Evolutionary conservation across 2,888 invertebrate species (phyloP), one percentile per base, ranked within the genome.

Genomic region (Tricholauxania praeusta): DNA sequence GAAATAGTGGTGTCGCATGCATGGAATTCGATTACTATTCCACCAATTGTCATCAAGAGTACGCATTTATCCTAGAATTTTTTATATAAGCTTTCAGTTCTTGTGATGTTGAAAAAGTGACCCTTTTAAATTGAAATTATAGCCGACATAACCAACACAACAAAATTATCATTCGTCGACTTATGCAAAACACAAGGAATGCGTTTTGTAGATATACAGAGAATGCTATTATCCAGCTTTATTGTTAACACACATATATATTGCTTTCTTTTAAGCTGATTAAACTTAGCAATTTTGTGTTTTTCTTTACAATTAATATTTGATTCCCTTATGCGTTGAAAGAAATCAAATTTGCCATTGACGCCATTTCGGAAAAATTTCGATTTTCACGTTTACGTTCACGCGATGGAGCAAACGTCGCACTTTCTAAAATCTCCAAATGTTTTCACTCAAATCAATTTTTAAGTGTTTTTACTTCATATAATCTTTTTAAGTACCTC

Each of bases 151-250:
- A 47, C 14, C 12, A 55, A 67, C 55, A 32, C 22, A 67, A 67
- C 66, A 17, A 67, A 17, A 14, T 48, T 53, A 49, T 17, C 12
- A 28, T 22, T 53, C 28, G 28, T 19, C 22, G 60, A 32, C 51
- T 69, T 69, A 69, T 62, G 69, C 69, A 69, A 69, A 69, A 64
- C 19, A 17, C 55, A 55, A 39, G 5, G 39, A 39, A 39, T 39
- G 39, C 1, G 39, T 7, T 39, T 39, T 2, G 10, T 10, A 39
- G 39, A 39, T 39, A 39, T 39, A 10, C 10, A 10, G 10, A 10
- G 39, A 39, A 39, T 28, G 10, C 10, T 39, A 10, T 39, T 39
- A 10, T 39, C 39, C 10, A 39, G 39, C 10, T 10, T n/a, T 10
- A 10, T 39, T 39, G 7, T 39, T 39, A 39, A 39, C 39, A 39